Base-by-base conservation (phyloP, 1,140 invertebrate genomes). In the Cydia amplana region DNA sequence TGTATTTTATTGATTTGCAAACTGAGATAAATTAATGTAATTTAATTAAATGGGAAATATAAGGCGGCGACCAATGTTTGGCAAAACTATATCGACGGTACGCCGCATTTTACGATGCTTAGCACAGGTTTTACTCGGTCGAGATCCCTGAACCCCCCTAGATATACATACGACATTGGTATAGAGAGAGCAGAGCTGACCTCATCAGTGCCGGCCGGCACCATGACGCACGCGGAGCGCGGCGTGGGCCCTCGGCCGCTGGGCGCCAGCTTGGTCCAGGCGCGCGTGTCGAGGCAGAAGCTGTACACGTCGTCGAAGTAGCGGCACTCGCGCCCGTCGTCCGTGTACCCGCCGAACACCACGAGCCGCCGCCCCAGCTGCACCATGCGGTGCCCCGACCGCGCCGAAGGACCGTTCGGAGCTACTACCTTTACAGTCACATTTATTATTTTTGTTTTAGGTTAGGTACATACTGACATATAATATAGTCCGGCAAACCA, bases 301-400 rank as follows among this genome's bases (percentile, higher is more conserved):
- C 95, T 91, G 89, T 98, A 94, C 4, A 98, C 86, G 93, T 99
- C 98, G 91, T 98, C 98, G 85, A 95, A 98, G 91, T 99, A 99
- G 82, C 96, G 96, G 85, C 96, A 98, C 67, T 97, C 96, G 74
- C 96, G 95, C 5, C 96, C 94, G 91, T 98, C 98, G 89, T 99
- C 98, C 85, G 97, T 95, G 88, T 98, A 99, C 18, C 98, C 98
- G 1, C 98, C 98, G 94, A 99, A 99, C 23, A 99, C 93, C 78
- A 98, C 93, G 0, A 99, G 87, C 80, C 97, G 97, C 85, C 97
- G 97, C 16, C 95, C 93, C 0, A 94, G 83, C 6, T 95, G 94
- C 7, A 95, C 94, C 98, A 99, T 99, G 77, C 98, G 93, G 88
- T 99, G 98, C 0, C 98, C 98, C 90, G 97, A 98, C 77, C 98